Evolutionary conservation across 2,113 vertebrate species (phyloP).

Genomic region (Ammodytes dubius): DNA sequence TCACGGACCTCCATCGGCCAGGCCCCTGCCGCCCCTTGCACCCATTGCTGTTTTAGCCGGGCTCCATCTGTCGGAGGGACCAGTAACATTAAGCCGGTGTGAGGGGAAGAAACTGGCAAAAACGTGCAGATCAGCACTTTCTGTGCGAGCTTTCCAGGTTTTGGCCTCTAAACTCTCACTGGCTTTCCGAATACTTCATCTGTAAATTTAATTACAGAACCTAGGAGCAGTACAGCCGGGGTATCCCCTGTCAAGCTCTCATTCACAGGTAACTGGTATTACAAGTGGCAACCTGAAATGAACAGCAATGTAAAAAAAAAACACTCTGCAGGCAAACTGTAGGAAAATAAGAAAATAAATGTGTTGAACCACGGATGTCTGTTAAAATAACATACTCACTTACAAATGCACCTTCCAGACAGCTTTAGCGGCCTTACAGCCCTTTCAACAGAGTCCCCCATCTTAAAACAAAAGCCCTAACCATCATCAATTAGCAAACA

Average conservation of each 20-base stretch:
- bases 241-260: conserved; percentile 79
- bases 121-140: conserved; percentile 82
- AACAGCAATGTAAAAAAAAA: conserved; percentile 43
- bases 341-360: conserved; percentile 13
- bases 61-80: conserved; percentile 68
- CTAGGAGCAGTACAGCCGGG: conserved; percentile 66
- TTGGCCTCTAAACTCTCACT: conserved; percentile 65
- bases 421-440: not conserved
- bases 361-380: not conserved
- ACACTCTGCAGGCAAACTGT: conserved; percentile 12
- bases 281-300: conserved; percentile 66
- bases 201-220: conserved; percentile 84
- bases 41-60: conserved; percentile 68
- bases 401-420: not conserved
- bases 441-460: conserved; percentile 1
- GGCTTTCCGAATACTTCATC: conserved; percentile 82
- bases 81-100: conserved; percentile 67
- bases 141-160: conserved; percentile 50
- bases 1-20: conserved; percentile 61
- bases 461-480: conserved; percentile 32
- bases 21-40: conserved; percentile 52
- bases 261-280: conserved; percentile 69
- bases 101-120: conserved; percentile 47
- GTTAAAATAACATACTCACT: conserved; percentile 15
- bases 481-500: conserved; percentile 63